Evolutionary conservation across 2,113 vertebrate species (phyloP), one percentile per base, ranked within the genome.

Genomic region (Columba janthina): DNA sequence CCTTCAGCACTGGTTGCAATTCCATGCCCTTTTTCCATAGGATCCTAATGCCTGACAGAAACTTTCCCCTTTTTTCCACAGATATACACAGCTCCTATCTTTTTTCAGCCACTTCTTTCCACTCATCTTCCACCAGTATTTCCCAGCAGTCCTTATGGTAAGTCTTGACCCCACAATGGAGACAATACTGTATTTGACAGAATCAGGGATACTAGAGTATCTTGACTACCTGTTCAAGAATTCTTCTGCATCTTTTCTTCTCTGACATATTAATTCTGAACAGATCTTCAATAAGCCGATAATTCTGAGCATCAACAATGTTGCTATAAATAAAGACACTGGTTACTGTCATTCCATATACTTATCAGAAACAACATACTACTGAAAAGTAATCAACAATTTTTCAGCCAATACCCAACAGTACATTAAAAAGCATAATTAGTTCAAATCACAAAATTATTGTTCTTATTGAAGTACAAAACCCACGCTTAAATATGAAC

Each of bases 301-400:
- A 99, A 97, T 99, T 99, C 93, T 99, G 99, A 61, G 99, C 99
- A 97, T 99, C 99, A 75, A 99, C 98, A 89, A 99, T 99, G 92
- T 99, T 99, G 84, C 99, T 99, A 93, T 38, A 94, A 97, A 95
- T 48, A n/a, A 88, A 97, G 95, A 48, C 15, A 82, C 14, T 57
- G 28, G 90, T 92, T 85, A 79, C 20, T 91, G 38, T 11, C 34
- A 64, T 29, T 88, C 46, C 64, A 58, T 24, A 64, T 22, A 4
- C 36, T 67, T 36, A 75, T 36, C 19, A 76, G 48, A 95, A 92
- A 78, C 9, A 78, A 77, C 6, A 26, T 12, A 60, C 13, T 36
- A 66, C 25, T 54, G 51, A 53, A 51, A 92, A 93, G 44, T 6
- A 12, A 78, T 38, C 53, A 74, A 91, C 31, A 51, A 2, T 67